A percentile compares a stretch with the other conserved stretches of the same genome.
Conservation (phyloP, 1,140 invertebrate genomes). For the Saxidomus purpurata region DNA sequence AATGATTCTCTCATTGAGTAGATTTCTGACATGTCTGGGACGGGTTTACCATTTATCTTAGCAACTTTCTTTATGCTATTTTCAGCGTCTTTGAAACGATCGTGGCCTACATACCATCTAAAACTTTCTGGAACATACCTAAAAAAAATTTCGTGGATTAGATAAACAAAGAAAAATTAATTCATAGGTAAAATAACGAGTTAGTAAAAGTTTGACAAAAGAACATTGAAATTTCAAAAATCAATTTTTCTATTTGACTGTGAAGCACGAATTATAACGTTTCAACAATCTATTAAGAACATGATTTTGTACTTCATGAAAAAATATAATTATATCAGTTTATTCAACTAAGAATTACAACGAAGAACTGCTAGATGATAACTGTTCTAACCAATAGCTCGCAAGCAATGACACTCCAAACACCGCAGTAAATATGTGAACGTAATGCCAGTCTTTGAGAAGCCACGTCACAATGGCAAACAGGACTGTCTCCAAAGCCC, state of each 20-base stretch:
- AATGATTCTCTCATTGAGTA: background rate
- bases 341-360: too few species aligned
- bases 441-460: conserved; percentile 67
- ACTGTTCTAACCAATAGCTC: conserved; percentile 62
- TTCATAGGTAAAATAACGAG: too few species aligned
- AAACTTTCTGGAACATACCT: conserved; percentile 50
- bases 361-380: too few species aligned
- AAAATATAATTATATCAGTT: too few species aligned
- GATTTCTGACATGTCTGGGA: background rate
- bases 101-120: conserved; percentile 37
- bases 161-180: too few species aligned
- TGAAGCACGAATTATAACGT: too few species aligned
- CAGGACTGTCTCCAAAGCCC: conserved; percentile 21
- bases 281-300: background rate
- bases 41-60: background rate
- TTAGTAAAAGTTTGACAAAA: too few species aligned
- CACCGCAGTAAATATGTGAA: conserved; percentile 50
- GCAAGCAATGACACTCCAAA: conserved; percentile 30
- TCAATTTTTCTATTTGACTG: too few species aligned
- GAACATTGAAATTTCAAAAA: too few species aligned
- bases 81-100: conserved; percentile 30
- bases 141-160: too few species aligned
- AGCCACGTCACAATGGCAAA: conserved; percentile 60
- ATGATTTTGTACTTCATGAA: too few species aligned
- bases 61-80: conserved; percentile 23